Conservation (phyloP, 2,797 vertebrate genomes). For the Betta splendens region DNA sequence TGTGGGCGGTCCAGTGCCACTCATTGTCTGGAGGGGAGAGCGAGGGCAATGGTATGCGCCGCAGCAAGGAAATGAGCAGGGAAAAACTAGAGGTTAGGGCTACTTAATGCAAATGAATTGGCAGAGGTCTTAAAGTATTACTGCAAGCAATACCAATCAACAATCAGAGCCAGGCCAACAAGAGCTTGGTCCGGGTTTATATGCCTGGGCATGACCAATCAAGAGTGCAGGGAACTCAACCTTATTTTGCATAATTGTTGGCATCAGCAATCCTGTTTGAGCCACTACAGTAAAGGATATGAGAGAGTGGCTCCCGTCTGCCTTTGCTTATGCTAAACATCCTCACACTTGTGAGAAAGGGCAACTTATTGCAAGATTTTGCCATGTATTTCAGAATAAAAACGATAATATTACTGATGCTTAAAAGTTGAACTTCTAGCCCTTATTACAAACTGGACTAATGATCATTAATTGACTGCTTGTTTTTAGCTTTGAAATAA, state of each 20-base stretch:
- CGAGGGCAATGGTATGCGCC: slow-evolving; percentile 56
- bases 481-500: too few species aligned
- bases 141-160: slow-evolving; percentile 46
- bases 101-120: slow-evolving; percentile 66
- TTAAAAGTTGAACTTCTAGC: too few species aligned
- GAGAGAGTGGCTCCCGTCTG: neutral
- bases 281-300: slow-evolving; percentile 19
- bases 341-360: slow-evolving; percentile 14
- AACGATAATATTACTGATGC: neutral
- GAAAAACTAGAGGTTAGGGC: slow-evolving; percentile 41
- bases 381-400: slow-evolving; percentile 6
- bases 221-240: slow-evolving; percentile 25
- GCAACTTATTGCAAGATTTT: slow-evolving; percentile 19
- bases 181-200: slow-evolving; percentile 41
- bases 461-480: too few species aligned
- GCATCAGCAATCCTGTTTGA: slow-evolving; percentile 40
- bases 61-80: slow-evolving; percentile 43
- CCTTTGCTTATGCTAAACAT: slow-evolving; percentile 27
- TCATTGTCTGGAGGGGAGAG: slow-evolving; percentile 49
- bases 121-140: slow-evolving; percentile 42
- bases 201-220: slow-evolving; percentile 38
- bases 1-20: slow-evolving; percentile 45
- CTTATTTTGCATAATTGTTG: slow-evolving; percentile 49
- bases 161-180: slow-evolving; percentile 33
- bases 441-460: neutral